A percentile compares a stretch with the other conserved stretches of the same genome.
These are phyloP conservation scores for Megaptera novaeangliae DNA, from an alignment of 2,113 vertebrate species.

Conservation along the genomic window DNA sequence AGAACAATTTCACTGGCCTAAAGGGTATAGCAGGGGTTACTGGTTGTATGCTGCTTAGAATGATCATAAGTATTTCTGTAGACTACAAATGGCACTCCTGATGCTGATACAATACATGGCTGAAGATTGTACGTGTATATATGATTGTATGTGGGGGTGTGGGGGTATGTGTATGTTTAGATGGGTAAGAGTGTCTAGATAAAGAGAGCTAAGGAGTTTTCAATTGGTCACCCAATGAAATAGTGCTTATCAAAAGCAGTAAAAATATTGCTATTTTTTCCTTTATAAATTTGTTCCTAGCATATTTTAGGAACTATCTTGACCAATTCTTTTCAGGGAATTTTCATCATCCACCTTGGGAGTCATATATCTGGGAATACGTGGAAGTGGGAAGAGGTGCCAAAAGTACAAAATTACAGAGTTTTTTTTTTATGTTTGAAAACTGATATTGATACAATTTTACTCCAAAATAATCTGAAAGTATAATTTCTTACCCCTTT, in stretches of 20 bases:
- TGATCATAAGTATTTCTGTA: not conserved
- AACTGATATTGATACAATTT: not conserved
- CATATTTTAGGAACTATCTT: not conserved
- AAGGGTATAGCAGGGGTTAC: not conserved
- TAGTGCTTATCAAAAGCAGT: not conserved
- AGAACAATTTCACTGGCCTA: not conserved
- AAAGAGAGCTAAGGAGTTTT: not conserved
- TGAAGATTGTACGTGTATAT: not conserved
- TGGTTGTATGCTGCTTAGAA: not conserved
- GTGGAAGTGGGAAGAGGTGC: not conserved
- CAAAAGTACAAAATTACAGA: not conserved
- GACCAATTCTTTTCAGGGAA: not conserved
- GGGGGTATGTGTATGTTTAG: not conserved
- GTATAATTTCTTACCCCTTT: not conserved
- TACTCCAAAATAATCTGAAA: not conserved
- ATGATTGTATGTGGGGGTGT: not conserved
- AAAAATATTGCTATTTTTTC: not conserved
- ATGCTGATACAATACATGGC: not conserved
- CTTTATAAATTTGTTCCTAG: not conserved
- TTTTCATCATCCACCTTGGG: not conserved
- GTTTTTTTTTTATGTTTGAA: not conserved
- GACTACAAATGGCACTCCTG: not conserved
- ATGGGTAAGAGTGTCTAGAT: not conserved
- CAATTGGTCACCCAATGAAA: not conserved
- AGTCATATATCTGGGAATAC: conserved; percentile 26